These are phyloP conservation scores for Acipenser oxyrinchus DNA, from an alignment of 2,797 vertebrate genomes.

Conservation along the genomic window DNA sequence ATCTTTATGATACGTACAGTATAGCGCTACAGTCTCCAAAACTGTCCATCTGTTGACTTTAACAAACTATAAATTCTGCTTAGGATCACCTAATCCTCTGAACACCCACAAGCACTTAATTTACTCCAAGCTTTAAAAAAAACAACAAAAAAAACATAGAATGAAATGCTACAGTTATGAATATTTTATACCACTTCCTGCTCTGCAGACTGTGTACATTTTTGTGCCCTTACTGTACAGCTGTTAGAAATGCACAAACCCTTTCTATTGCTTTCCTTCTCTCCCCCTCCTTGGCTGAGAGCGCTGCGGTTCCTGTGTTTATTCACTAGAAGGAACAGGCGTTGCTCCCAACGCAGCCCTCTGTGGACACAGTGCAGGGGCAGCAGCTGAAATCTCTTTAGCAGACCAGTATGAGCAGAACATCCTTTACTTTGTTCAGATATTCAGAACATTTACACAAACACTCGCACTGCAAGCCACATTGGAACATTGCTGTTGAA, in stretches of 20 bases:
- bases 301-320: not conserved
- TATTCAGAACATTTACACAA: no score
- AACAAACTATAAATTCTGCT: no score
- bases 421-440: no score
- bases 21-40: no score
- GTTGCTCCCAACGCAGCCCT: not conserved
- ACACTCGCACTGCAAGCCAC: no score
- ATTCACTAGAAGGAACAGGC: not conserved
- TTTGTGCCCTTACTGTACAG: not conserved
- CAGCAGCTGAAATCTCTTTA: no score
- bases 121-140: no score
- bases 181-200: constrained; percentile 1
- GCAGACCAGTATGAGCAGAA: no score
- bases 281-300: not conserved
- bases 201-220: not conserved
- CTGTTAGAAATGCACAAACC: not conserved
- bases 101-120: not conserved
- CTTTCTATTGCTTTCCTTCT: not conserved
- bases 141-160: not conserved
- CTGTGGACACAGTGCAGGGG: not conserved
- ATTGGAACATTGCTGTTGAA: no score
- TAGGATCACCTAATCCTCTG: no score
- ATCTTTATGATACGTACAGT: no score
- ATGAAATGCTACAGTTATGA: not conserved
- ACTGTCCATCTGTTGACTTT: no score